Evolutionary conservation across 2,888 invertebrate genomes (phyloP).

Genomic region (Psylliodes chrysocephalus): DNA sequence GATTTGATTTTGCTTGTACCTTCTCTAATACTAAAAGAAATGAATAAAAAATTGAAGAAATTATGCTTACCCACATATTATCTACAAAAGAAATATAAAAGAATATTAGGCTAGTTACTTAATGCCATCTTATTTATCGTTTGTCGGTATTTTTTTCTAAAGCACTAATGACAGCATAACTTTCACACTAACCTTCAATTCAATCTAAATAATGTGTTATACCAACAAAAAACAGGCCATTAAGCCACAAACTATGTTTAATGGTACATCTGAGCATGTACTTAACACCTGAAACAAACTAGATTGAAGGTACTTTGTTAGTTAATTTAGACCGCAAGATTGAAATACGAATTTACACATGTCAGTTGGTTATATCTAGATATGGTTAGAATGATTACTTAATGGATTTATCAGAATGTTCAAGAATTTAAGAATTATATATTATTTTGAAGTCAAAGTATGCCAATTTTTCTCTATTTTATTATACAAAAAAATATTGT

Average conservation of each 20-base stretch:
- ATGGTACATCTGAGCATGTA: slow-evolving; percentile 5
- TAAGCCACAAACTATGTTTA: slow-evolving; percentile 11
- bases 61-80: too few relatives aligned
- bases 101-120: too few relatives aligned
- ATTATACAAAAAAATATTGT: too few relatives aligned
- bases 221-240: slow-evolving; percentile 6
- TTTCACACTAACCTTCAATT: slow-evolving; percentile 1
- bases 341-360: not conserved
- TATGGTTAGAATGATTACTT: not conserved
- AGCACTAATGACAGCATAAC: not conserved
- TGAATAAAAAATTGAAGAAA: too few relatives aligned
- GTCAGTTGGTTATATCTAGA: not conserved
- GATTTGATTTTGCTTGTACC: too few relatives aligned
- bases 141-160: not conserved
- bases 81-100: too few relatives aligned
- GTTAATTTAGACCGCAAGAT: slow-evolving; percentile 1
- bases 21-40: too few relatives aligned
- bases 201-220: not conserved
- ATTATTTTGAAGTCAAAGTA: too few relatives aligned
- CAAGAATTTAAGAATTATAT: too few relatives aligned
- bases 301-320: slow-evolving; percentile 4
- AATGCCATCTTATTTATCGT: too few relatives aligned
- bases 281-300: slow-evolving; percentile 4
- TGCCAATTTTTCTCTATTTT: too few relatives aligned
- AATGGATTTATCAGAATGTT: not conserved